Evolutionary conservation across 1,140 invertebrate species (phyloP).

Genomic region (Trichogramma pretiosum): DNA sequence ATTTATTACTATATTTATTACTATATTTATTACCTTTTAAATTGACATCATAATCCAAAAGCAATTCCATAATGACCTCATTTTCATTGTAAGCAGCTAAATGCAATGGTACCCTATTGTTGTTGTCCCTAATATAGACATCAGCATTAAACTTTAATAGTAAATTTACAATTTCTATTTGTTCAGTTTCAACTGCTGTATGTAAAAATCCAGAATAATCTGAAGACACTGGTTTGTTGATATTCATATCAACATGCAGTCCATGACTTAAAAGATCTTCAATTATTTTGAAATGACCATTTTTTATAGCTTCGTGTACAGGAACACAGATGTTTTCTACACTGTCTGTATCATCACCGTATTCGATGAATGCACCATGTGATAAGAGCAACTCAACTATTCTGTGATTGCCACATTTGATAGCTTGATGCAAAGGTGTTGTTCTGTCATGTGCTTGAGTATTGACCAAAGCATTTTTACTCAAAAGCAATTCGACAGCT

Average conservation of each 20-base stretch:
- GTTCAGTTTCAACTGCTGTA: constrained; percentile 1
- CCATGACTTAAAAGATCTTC: constrained; percentile 7
- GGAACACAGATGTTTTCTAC: background rate
- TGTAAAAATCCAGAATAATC: constrained; percentile 1
- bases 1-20: background rate
- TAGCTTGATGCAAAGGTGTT: constrained; percentile 3
- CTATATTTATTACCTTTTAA: constrained; percentile 1
- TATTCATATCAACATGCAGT: constrained; percentile 3
- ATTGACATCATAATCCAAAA: constrained; percentile 2
- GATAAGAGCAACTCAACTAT: constrained; percentile 5
- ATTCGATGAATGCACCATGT: constrained; percentile 9
- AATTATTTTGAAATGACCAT: background rate
- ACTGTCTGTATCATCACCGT: background rate
- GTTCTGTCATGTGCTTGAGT: background rate
- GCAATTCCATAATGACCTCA: background rate
- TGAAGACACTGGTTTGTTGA: background rate
- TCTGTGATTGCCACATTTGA: background rate
- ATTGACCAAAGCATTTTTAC: constrained; percentile 9
- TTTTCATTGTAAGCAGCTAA: constrained; percentile 4
- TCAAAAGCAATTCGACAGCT: constrained; percentile 3
- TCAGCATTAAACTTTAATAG: constrained; percentile 6
- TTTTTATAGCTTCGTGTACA: background rate
- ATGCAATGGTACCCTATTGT: constrained; percentile 1
- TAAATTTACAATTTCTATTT: constrained; percentile 9
- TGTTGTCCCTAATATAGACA: background rate